These are phyloP conservation scores for Todiramphus saurophagus DNA, from an alignment of 2,113 vertebrate genomes.

Conservation along the genomic window DNA sequence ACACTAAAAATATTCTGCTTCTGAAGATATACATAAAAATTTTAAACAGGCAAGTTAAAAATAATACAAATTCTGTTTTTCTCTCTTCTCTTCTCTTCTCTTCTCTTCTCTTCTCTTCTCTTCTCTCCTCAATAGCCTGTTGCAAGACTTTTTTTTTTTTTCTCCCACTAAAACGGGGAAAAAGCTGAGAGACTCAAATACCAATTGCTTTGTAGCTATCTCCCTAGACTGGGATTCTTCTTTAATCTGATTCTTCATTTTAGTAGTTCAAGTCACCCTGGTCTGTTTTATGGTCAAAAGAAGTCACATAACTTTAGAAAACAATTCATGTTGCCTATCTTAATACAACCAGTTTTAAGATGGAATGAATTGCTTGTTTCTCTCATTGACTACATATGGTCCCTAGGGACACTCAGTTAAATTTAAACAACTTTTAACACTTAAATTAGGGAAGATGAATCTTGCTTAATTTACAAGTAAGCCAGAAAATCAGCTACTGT, in stretches of 20 bases:
- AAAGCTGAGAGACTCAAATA: neutral
- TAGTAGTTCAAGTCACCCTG: neutral
- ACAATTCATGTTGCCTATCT: neutral
- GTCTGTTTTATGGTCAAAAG: neutral
- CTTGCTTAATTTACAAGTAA: neutral
- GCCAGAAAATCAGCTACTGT: neutral
- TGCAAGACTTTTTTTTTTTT: neutral
- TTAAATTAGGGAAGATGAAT: neutral
- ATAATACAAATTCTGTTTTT: neutral
- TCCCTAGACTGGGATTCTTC: neutral
- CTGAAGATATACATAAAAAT: neutral
- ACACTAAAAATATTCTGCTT: neutral
- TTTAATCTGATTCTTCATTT: neutral
- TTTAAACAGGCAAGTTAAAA: neutral
- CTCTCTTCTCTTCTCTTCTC: no score
- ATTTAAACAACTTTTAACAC: constrained; percentile 14
- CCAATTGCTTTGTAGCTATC: neutral
- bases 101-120: no score
- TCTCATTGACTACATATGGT: neutral
- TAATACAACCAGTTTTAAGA: neutral
- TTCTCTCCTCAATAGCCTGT: neutral
- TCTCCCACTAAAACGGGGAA: neutral
- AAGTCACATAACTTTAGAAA: neutral
- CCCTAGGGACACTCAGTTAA: neutral
- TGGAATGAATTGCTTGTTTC: neutral